A percentile compares a stretch with the other conserved stretches of the same genome.
These are phyloP conservation scores for Miopithecus talapoin DNA, from an alignment of 2,797 vertebrate species.

Conservation along the genomic window DNA sequence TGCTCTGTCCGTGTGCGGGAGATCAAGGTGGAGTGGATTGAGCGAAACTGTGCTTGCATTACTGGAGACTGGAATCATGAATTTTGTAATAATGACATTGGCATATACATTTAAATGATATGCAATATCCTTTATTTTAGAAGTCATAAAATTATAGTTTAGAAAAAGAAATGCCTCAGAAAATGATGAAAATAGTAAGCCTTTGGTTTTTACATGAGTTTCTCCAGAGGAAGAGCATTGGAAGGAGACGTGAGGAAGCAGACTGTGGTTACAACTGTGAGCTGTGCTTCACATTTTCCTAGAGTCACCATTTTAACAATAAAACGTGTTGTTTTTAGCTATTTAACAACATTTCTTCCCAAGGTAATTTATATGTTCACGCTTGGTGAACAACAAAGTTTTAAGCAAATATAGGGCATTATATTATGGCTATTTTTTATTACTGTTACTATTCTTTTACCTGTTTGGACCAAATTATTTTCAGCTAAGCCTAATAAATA, in stretches of 20 bases:
- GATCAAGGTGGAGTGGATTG: fast-evolving
- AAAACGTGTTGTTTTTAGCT: not conserved
- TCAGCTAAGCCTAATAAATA: not conserved
- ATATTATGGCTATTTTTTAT: not conserved
- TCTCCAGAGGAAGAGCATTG: not conserved
- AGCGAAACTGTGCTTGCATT: fast-evolving
- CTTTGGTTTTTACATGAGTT: no score
- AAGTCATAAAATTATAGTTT: not conserved
- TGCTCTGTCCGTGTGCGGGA: fast-evolving
- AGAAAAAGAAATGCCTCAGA: not conserved
- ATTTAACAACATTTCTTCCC: not conserved
- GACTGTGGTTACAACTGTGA: not conserved
- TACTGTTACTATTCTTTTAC: not conserved
- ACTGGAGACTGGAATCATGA: fast-evolving
- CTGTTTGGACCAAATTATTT: not conserved
- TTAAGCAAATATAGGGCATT: not conserved
- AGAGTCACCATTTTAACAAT: fast-evolving
- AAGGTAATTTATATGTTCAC: no score
- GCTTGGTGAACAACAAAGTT: not conserved
- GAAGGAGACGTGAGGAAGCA: no score
- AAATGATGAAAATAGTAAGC: not conserved
- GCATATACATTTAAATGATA: no score
- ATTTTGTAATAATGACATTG: not conserved
- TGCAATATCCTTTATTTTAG: not conserved
- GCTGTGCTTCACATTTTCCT: not conserved